Conservation (phyloP, 2,888 invertebrate species). For the Ophion slaviceki region DNA sequence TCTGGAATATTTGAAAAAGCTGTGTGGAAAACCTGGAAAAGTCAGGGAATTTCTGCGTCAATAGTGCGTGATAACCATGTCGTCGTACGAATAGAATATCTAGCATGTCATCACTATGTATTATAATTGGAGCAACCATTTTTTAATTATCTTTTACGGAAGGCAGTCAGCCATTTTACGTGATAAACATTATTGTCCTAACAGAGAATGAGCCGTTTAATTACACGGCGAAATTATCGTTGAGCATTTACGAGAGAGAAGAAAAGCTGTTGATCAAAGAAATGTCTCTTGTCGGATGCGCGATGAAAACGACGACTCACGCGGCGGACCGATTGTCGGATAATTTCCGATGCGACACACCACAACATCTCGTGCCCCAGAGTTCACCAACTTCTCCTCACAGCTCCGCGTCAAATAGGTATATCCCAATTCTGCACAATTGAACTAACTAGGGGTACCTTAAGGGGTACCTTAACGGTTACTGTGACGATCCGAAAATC, state of each 20-base stretch:
- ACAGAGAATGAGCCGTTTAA: conserved; percentile 39
- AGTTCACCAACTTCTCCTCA: conserved; percentile 79
- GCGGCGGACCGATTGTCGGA: conserved; percentile 62
- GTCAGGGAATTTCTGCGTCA: too few species aligned
- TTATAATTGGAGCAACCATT: background rate
- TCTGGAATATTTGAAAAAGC: too few species aligned
- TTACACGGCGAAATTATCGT: conserved; percentile 44
- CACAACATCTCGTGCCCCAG: conserved; percentile 71
- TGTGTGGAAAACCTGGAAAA: too few species aligned
- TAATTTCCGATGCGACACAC: conserved; percentile 78
- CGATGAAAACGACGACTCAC: conserved; percentile 72
- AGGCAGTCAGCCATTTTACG: background rate
- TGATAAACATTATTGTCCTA: background rate
- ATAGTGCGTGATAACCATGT: too few species aligned
- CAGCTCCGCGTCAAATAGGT: conserved; percentile 76
- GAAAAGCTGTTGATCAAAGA: conserved; percentile 73
- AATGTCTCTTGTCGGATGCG: conserved; percentile 72
- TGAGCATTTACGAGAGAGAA: conserved; percentile 62
- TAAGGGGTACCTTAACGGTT: too few species aligned
- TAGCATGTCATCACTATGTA: background rate
- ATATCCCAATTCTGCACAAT: conserved; percentile 20
- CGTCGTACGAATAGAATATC: background rate
- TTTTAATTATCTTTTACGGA: background rate
- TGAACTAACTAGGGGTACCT: too few species aligned
- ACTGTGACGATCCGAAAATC: too few species aligned